A percentile compares a stretch with the other conserved stretches of the same genome.
Conservation (phyloP, 2,888 invertebrate genomes). For the Drosophila cognata region DNA sequence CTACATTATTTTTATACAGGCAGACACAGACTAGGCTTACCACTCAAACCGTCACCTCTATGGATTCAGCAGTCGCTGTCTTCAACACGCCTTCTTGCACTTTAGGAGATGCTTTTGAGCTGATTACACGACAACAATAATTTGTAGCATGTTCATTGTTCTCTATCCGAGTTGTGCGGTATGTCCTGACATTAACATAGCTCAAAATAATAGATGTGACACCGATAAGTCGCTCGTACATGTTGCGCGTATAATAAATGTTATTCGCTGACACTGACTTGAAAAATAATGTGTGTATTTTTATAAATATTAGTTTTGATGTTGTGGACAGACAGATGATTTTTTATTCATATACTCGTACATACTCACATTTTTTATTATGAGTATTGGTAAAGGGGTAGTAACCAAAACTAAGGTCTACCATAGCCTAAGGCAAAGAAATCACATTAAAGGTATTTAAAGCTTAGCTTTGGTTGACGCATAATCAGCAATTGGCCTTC, state of each 20-base stretch:
- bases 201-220: constrained; percentile 53
- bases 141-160: constrained; percentile 55
- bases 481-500: constrained; percentile 33
- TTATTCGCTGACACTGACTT: constrained; percentile 31
- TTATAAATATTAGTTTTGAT: constrained; percentile 3
- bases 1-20: constrained; percentile 31
- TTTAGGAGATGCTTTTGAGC: constrained; percentile 59
- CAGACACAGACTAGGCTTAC: constrained; percentile 28
- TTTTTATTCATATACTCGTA: constrained; percentile 1
- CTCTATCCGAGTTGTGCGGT: constrained; percentile 20
- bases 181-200: constrained; percentile 48
- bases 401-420: constrained; percentile 21
- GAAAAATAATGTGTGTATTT: constrained; percentile 2
- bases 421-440: constrained; percentile 16
- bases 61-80: constrained; percentile 13
- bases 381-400: neutral
- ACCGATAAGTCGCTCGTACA: constrained; percentile 49
- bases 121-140: constrained; percentile 69
- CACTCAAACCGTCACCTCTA: constrained; percentile 26
- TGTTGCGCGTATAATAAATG: constrained; percentile 16
- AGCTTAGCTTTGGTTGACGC: constrained; percentile 32
- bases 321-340: constrained; percentile 2
- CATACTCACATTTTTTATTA: neutral
- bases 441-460: constrained; percentile 13
- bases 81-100: constrained; percentile 47